Base-by-base conservation (phyloP, 2,888 invertebrate genomes). In the Euzetes globulus region DNA sequence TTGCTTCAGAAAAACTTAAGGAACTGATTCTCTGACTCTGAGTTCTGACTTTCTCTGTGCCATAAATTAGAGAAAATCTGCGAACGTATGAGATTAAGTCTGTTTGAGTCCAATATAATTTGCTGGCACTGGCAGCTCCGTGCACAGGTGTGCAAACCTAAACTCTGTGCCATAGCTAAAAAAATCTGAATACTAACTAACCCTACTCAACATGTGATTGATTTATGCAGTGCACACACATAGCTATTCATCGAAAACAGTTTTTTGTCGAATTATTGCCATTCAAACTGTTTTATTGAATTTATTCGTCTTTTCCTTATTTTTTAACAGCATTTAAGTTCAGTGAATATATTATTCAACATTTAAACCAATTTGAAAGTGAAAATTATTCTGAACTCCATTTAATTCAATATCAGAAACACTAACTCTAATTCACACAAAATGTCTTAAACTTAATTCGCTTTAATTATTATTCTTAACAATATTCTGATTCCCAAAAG, bases 171-270 rank as follows among this genome's bases (percentile, higher is more conserved):
- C 1, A 3, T 55, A 55, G n/a, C n/a, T 25, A 17, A 55, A 22
- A 55, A 13, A 50, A 19, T 50, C n/a, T 19, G 50, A 19, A 19
- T 19, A 50, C 25, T 55, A 25, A 55, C 55, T 55, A 55, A 55
- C 55, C 55, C 55, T 55, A 55, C 25, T 19, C 22, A 22, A 25
- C 25, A 22, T 63, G 37, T 27, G 11, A 33, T 17, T 63, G 63
- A 63, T 63, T 63, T 63, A 63, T 63, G 29, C 19, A 55, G 55
- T 55, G 22, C 29, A 29, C 63, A 63, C 63, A 63, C 15, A 63
- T 41, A 41, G 41, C n/a, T 33, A 37, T 29, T 63, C 63, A 60
- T 25, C 60, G 27, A 60, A 60, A 60, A 29, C 60, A 60, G 60
- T 60, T 60, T 29, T 60, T 25, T 19, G 19, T 5, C 50, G 50